Percentiles rank a stretch among this genome's conserved stretches.
These are phyloP conservation scores for Lagenorhynchus albirostris DNA, from an alignment of 2,113 vertebrate species.

Conservation along the genomic window DNA sequence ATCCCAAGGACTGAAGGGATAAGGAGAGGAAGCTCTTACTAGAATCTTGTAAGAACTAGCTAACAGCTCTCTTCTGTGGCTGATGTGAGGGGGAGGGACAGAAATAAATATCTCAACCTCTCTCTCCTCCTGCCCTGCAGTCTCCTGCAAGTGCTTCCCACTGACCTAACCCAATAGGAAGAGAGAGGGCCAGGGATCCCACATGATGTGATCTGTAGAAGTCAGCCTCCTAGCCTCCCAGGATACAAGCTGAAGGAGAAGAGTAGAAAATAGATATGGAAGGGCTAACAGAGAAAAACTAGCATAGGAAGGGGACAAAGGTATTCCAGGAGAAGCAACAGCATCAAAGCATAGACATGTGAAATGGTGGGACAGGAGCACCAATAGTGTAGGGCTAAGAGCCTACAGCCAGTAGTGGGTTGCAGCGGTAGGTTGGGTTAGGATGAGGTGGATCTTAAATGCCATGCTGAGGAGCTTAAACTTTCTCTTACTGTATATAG, in stretches of 20 bases:
- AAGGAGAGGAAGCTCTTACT: neutral
- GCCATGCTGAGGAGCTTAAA: neutral
- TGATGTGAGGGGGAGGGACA: neutral
- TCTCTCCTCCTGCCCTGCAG: neutral
- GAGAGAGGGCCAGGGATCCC: neutral
- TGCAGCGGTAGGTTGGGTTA: neutral
- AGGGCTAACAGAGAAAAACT: neutral
- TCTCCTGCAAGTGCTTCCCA: neutral
- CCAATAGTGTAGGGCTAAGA: neutral
- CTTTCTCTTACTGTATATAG: neutral
- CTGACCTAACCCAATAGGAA: neutral
- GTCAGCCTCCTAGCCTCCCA: neutral
- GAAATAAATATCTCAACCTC: neutral
- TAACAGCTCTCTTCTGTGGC: neutral
- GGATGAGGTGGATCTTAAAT: neutral
- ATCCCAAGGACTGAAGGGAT: neutral
- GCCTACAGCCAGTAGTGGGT: neutral
- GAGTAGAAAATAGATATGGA: neutral
- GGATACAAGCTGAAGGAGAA: neutral
- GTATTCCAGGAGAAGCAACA: neutral
- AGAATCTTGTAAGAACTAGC: neutral
- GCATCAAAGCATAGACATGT: neutral
- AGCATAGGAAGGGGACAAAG: neutral
- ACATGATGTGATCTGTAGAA: neutral
- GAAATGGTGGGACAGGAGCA: neutral